phyloP scores from a whole-genome alignment of 2,113 vertebrate species.

The Xiphophorus maculatus region DNA sequence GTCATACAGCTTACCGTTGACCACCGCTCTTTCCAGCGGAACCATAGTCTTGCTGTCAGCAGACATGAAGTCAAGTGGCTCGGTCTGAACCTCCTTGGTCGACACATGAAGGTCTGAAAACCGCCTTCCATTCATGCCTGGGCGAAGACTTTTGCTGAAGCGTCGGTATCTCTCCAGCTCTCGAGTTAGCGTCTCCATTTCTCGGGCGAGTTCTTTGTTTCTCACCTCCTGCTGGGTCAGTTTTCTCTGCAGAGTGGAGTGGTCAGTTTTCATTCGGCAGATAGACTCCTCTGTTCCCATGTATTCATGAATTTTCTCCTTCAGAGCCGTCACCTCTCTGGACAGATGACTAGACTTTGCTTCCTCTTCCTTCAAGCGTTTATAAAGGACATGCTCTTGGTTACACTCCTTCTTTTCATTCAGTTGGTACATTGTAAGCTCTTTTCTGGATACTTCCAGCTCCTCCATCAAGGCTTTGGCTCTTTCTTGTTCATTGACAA shows the following conservation, averaged over 20 bases:
- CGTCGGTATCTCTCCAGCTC: conserved; percentile 92
- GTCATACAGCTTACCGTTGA: conserved; percentile 89
- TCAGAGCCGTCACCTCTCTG: conserved; percentile 91
- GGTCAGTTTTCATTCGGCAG: conserved; percentile 88
- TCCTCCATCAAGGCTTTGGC: conserved; percentile 88
- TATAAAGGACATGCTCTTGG: conserved; percentile 91
- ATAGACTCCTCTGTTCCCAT: conserved; percentile 92
- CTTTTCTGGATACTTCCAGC: conserved; percentile 87
- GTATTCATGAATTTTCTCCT: conserved; percentile 95
- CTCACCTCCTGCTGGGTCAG: conserved; percentile 92
- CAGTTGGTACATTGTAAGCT: conserved; percentile 90
- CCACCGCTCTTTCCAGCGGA: conserved; percentile 84
- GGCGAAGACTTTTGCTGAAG: conserved; percentile 91
- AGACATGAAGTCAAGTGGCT: conserved; percentile 83
- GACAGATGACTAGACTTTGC: conserved; percentile 91
- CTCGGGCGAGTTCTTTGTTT: conserved; percentile 91
- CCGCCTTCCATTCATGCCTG: conserved; percentile 89
- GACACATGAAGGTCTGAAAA: conserved; percentile 91
- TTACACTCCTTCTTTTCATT: conserved; percentile 91
- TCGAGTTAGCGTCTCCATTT: conserved; percentile 91
- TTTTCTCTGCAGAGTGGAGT: conserved; percentile 89
- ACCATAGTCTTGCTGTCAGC: conserved; percentile 84
- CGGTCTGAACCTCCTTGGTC: conserved; percentile 96
- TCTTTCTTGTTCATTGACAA: conserved; percentile 86
- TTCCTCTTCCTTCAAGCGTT: conserved; percentile 92